A percentile compares a stretch with the other conserved stretches of the same genome.
These are phyloP conservation scores for Genyomyrus donnyi DNA, from an alignment of 2,113 vertebrate species.

Conservation along the genomic window DNA sequence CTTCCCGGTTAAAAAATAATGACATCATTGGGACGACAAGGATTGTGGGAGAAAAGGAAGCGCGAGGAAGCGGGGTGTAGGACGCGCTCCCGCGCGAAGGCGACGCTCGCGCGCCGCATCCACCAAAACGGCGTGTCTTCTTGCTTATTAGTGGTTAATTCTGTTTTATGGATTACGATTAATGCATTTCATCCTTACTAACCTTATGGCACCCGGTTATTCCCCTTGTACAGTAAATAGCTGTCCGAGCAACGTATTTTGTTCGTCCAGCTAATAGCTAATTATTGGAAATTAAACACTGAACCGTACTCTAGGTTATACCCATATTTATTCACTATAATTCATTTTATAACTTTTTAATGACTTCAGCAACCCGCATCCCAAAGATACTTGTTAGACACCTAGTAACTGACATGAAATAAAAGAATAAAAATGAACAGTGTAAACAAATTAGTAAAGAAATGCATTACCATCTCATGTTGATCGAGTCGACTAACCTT, in stretches of 20 bases:
- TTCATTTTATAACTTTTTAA: background rate
- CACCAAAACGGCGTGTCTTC: background rate
- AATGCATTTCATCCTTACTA: background rate
- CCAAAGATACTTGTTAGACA: background rate
- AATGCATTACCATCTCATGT: background rate
- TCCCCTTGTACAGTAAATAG: background rate
- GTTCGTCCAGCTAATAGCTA: background rate
- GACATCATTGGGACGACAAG: constrained; percentile 47
- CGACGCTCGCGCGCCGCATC: background rate
- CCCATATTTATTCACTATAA: background rate
- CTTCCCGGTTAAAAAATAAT: constrained; percentile 46
- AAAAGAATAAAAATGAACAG: background rate
- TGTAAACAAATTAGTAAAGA: background rate
- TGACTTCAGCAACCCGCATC: background rate
- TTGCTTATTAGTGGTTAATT: background rate
- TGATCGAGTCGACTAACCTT: background rate
- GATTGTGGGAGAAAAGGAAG: constrained; percentile 17
- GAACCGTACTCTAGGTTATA: background rate
- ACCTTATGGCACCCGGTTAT: background rate
- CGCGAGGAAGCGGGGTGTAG: background rate
- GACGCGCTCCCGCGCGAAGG: background rate
- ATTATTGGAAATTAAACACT: background rate
- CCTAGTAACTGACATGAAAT: background rate
- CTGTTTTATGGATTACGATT: background rate
- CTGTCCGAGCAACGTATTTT: background rate